phyloP scores from a whole-genome alignment of 2,888 invertebrate species.

The Mythimna impura region DNA sequence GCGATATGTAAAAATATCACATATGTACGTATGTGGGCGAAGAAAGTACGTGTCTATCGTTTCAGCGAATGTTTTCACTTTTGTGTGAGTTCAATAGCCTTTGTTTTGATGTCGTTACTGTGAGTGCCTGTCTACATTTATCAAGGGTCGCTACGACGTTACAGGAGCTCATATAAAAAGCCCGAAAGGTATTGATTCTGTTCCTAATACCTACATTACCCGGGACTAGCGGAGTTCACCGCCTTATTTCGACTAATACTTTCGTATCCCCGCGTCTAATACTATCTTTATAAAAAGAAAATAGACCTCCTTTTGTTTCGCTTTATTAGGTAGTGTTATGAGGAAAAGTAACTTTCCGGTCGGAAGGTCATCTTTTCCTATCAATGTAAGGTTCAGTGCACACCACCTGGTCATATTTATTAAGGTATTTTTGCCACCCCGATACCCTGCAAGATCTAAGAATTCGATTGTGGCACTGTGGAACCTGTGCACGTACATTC shows the following conservation, averaged over 20 bases:
- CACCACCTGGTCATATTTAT: slow-evolving; percentile 58
- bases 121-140: slow-evolving; percentile 40
- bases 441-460: slow-evolving; percentile 9
- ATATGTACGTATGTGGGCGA: slow-evolving; percentile 41
- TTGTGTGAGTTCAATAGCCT: slow-evolving; percentile 49
- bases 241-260: slow-evolving; percentile 53
- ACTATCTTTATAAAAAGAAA: slow-evolving; percentile 62
- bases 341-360: slow-evolving; percentile 76
- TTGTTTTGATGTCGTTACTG: slow-evolving; percentile 12
- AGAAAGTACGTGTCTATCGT: slow-evolving; percentile 52
- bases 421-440: slow-evolving; percentile 34
- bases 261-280: slow-evolving; percentile 46
- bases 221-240: slow-evolving; percentile 21
- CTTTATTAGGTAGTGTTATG: slow-evolving; percentile 76
- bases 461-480: not conserved
- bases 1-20: slow-evolving; percentile 60
- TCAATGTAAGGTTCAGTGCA: slow-evolving; percentile 71
- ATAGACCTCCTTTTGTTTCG: slow-evolving; percentile 74
- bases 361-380: slow-evolving; percentile 73
- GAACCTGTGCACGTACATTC: not conserved
- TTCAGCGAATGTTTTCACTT: slow-evolving; percentile 55
- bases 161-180: slow-evolving; percentile 22
- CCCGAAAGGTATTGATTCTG: slow-evolving; percentile 43
- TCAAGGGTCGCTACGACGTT: slow-evolving; percentile 25
- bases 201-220: slow-evolving; percentile 37